Evolutionary conservation across 2,888 invertebrate species (phyloP).

Genomic region (Pseudolycoriella hygida): DNA sequence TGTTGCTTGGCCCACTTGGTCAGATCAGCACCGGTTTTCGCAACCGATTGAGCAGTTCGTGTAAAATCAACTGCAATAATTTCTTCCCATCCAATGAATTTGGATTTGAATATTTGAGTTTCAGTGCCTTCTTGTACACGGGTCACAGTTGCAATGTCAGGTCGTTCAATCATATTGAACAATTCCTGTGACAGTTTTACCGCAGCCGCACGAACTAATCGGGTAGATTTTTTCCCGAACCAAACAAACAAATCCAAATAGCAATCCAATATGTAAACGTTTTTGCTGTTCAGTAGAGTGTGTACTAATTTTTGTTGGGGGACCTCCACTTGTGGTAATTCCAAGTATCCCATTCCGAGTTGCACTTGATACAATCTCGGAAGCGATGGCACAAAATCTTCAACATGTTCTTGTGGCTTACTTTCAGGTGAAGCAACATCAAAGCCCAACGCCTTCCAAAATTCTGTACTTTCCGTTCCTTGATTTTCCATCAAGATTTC

Average conservation of each 20-base stretch:
- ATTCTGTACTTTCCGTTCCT: conserved; percentile 66
- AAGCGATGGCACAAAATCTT: conserved; percentile 20
- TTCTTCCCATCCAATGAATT: conserved; percentile 97
- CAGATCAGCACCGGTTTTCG: conserved; percentile 88
- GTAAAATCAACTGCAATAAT: conserved; percentile 98
- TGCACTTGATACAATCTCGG: conserved; percentile 87
- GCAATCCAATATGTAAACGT: conserved; percentile 93
- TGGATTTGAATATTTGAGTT: conserved; percentile 87
- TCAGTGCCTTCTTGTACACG: conserved; percentile 84
- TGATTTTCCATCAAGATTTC: conserved; percentile 73
- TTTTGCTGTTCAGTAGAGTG: conserved; percentile 66
- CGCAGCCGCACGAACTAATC: conserved; percentile 87
- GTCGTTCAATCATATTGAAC: conserved; percentile 83
- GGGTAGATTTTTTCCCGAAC: conserved; percentile 96
- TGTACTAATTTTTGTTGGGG: conserved; percentile 60
- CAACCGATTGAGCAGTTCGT: conserved; percentile 91
- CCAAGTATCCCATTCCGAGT: conserved; percentile 95
- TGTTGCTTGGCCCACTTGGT: conserved; percentile 80
- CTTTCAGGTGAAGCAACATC: conserved; percentile 31
- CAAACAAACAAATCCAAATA: conserved; percentile 88
- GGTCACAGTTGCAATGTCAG: conserved; percentile 73
- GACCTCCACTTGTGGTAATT: conserved; percentile 81
- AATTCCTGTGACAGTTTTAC: conserved; percentile 93
- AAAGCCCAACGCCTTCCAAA: conserved; percentile 59
- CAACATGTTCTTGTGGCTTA: conserved; percentile 25